phyloP scores from a whole-genome alignment of 1,140 invertebrate species.

The Antheraea mylitta region DNA sequence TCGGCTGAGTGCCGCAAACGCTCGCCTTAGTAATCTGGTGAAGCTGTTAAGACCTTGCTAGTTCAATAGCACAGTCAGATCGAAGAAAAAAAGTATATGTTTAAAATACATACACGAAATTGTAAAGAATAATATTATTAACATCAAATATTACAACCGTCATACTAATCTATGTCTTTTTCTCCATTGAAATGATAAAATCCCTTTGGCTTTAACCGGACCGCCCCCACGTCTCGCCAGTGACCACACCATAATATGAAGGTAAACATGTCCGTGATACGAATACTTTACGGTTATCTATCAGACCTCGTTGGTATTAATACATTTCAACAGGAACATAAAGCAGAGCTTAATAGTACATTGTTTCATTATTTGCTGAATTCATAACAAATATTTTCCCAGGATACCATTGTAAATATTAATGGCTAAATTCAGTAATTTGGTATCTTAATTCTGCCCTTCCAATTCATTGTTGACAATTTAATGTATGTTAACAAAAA shows the following conservation, averaged over 20 bases:
- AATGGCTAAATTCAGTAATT: too few relatives aligned
- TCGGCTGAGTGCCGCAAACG: too few relatives aligned
- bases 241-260: background rate
- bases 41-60: too few relatives aligned
- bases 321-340: background rate
- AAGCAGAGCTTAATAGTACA: background rate
- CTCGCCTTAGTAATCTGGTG: too few relatives aligned
- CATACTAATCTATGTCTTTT: background rate
- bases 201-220: background rate
- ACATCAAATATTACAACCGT: background rate
- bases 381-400: background rate
- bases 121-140: background rate
- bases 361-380: background rate
- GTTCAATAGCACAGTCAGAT: too few relatives aligned
- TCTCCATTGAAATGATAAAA: slow-evolving; percentile 1
- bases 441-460: too few relatives aligned
- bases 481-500: too few relatives aligned
- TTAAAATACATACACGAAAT: background rate
- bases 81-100: too few relatives aligned
- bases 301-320: slow-evolving; percentile 1
- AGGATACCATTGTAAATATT: too few relatives aligned
- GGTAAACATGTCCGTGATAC: background rate
- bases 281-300: slow-evolving; percentile 4
- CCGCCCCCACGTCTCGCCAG: too few relatives aligned
- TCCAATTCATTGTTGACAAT: too few relatives aligned